Percentiles rank a stretch among this genome's conserved stretches.
These are phyloP conservation scores for Drosophila mimica DNA, from an alignment of 2,888 invertebrate genomes.

Conservation along the genomic window DNA sequence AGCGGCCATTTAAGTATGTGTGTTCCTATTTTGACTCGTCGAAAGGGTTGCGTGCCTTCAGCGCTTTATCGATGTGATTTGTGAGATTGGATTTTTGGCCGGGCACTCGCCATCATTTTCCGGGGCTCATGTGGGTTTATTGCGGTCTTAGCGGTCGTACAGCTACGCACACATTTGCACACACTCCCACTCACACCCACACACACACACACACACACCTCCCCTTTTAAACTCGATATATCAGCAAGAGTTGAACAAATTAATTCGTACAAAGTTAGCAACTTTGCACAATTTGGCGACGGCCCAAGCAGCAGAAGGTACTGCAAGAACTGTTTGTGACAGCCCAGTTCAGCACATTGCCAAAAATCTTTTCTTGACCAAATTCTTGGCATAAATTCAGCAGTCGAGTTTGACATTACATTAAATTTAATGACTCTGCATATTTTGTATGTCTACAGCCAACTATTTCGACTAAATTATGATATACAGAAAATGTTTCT, in stretches of 20 bases:
- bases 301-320: constrained; percentile 27
- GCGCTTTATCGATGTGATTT: constrained; percentile 81
- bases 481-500: neutral
- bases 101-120: constrained; percentile 51
- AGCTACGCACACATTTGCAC: constrained; percentile 5
- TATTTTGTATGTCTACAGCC: constrained; percentile 9
- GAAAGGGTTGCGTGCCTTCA: constrained; percentile 75
- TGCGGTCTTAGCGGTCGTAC: constrained; percentile 72
- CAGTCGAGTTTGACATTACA: constrained; percentile 15
- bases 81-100: constrained; percentile 76
- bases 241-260: constrained; percentile 70
- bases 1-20: constrained; percentile 58
- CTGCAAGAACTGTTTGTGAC: constrained; percentile 23
- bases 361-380: constrained; percentile 50
- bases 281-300: constrained; percentile 69
- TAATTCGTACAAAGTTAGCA: constrained; percentile 71
- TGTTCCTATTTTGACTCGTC: constrained; percentile 24
- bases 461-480: neutral
- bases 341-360: constrained; percentile 46
- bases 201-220: neutral
- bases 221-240: constrained; percentile 36
- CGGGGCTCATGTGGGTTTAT: constrained; percentile 76
- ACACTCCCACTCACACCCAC: neutral
- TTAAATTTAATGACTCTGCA: constrained; percentile 12
- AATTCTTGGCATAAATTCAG: constrained; percentile 51